Base-by-base conservation (phyloP, 2,888 invertebrate species). In the Drosophila siamana region DNA sequence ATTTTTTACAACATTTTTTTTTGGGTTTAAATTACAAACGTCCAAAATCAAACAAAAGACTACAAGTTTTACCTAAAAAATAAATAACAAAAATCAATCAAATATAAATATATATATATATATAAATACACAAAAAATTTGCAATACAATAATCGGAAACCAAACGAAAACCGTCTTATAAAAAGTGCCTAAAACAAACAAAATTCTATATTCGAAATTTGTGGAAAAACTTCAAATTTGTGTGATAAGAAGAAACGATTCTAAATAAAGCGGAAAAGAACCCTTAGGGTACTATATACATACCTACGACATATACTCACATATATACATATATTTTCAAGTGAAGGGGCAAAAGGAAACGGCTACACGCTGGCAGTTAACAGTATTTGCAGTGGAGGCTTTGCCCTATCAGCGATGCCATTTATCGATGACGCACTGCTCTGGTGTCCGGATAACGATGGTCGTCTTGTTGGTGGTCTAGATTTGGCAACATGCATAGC, bases 401-500 rank as follows among this genome's bases (percentile, higher is more conserved):
- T 92, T 91, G 92, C 92, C 91, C 89, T 91, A 83, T 91, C 95
- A 95, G 95, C 96, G 94, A 97, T 97, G 97, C 97, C 97, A 94
- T 98, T 97, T 94, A 97, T 98, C 93, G 97, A 98, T 94, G 97
- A 98, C 95, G 97, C 98, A 93, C 94, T 97, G 90, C 94, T 96
- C 92, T 98, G 98, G 98, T 96, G 97, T 94, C 97, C 97, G 91
- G 97, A 97, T 94, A 97, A 97, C 93, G 97, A 97, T 94, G 97
- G 97, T 93, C 97, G 97, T 93, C 97, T 97, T 95, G 97, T 97
- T 91, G 91, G 91, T 81, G 91, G 91, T 65, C 88, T 91, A 90
- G 97, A 97, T 92, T 94, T 97, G 91, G 96, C 97, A 88, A 95
- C 96, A 92, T 97, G 97, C 93, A 94, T 97, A 91, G 96, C 96